Base-by-base conservation (phyloP, 2,888 invertebrate species). In the Oxytorus armatus region DNA sequence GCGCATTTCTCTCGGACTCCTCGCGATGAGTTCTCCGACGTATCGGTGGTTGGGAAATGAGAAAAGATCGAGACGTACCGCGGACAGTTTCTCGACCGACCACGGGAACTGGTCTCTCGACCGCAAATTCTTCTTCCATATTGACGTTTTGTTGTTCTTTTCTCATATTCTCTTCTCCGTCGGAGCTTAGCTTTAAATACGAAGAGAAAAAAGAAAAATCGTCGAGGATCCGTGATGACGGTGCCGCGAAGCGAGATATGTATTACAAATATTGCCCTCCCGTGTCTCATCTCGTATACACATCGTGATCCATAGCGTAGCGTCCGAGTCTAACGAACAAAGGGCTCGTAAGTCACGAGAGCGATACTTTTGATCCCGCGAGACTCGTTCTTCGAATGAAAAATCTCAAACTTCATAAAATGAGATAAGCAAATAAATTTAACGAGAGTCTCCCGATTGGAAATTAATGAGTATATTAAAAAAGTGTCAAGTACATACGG, bases 341-440 rank as follows among this genome's bases (percentile, higher is more conserved):
- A 76, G 79, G 70, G 76, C 59, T 70, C 79, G 70, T 79, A 76
- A 76, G 76, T 79, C 76, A 77, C 33, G 51, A 59, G 47, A 42
- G 68, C 25, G 61, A 23, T 65, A 44, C 33, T 59, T 42, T 21
- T 33, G 47, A 29, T 29, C 42, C 33, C 16, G 21, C 51, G n/a
- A n/a, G n/a, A n/a, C n/a, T n/a, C n/a, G n/a, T n/a, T n/a, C n/a
- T n/a, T n/a, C n/a, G n/a, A n/a, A n/a, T n/a, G n/a, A n/a, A n/a
- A n/a, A n/a, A n/a, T n/a, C n/a, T n/a, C n/a, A n/a, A n/a, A n/a
- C n/a, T n/a, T n/a, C n/a, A n/a, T n/a, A n/a, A n/a, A n/a, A n/a
- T n/a, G n/a, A n/a, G n/a, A n/a, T n/a, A n/a, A n/a, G n/a, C n/a
- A n/a, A n/a, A n/a, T n/a, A n/a, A n/a, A n/a, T n/a, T n/a, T n/a